Conservation (phyloP, 2,113 vertebrate species). For the Mobula hypostoma region DNA sequence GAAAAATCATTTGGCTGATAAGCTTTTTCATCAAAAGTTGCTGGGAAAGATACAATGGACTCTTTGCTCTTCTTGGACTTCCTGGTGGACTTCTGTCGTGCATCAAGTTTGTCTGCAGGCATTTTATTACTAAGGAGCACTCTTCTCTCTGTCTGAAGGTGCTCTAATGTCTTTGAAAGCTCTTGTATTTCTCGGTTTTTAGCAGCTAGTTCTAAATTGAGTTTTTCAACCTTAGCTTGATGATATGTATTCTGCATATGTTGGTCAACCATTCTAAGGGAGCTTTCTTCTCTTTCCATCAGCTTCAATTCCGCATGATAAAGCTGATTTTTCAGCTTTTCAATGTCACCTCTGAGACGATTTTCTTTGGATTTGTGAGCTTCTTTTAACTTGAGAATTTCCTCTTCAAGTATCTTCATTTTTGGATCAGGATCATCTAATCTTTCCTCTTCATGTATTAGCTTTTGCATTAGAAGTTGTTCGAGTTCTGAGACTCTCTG, state of each 20-base stretch:
- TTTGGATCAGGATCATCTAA: slow-evolving; percentile 41
- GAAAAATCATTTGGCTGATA: slow-evolving; percentile 66
- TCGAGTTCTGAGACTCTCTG: slow-evolving; percentile 74
- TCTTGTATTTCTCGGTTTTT: slow-evolving; percentile 76
- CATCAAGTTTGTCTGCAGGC: slow-evolving; percentile 43
- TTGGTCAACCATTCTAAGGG: slow-evolving; percentile 47
- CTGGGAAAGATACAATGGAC: slow-evolving; percentile 45
- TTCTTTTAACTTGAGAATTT: slow-evolving; percentile 57
- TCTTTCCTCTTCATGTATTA: slow-evolving; percentile 44
- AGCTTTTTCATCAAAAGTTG: slow-evolving; percentile 54
- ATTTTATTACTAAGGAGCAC: slow-evolving; percentile 58
- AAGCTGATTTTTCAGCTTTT: slow-evolving; percentile 62
- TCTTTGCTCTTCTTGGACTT: slow-evolving; percentile 41
- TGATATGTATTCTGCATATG: slow-evolving; percentile 59
- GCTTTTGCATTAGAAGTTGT: slow-evolving; percentile 58
- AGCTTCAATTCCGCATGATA: slow-evolving; percentile 49
- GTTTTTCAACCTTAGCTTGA: slow-evolving; percentile 59
- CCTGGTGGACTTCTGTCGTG: slow-evolving; percentile 43
- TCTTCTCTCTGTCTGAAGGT: slow-evolving; percentile 76
- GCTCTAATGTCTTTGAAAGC: slow-evolving; percentile 74
- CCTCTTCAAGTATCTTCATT: slow-evolving; percentile 52
- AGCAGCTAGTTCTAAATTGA: slow-evolving; percentile 68
- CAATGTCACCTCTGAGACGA: slow-evolving; percentile 47
- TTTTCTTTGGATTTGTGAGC: slow-evolving; percentile 53
- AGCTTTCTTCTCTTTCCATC: slow-evolving; percentile 46